Percentiles rank a stretch among this genome's conserved stretches.
phyloP scores from a whole-genome alignment of 2,888 invertebrate species.

The Tetranychus piercei region DNA sequence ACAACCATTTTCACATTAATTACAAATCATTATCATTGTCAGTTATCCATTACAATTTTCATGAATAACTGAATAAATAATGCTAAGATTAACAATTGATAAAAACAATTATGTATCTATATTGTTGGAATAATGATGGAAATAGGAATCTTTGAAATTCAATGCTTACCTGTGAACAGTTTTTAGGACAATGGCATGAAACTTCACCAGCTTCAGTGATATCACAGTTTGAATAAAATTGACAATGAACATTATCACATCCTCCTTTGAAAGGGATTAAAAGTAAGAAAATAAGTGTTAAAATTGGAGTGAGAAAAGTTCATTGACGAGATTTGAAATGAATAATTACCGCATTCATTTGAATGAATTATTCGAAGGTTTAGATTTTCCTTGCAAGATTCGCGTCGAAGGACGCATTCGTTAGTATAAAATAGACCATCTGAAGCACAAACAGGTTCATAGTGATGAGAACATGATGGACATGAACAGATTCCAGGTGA shows the following conservation, averaged over 20 bases:
- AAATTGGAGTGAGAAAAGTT: background rate
- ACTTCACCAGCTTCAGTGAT: conserved; percentile 38
- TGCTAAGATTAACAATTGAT: background rate
- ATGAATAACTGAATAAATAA: no score
- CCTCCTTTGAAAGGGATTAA: conserved; percentile 38
- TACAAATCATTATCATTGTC: no score
- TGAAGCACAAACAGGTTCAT: conserved; percentile 65
- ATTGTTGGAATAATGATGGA: no score
- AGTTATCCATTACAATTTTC: no score
- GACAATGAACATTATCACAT: conserved; percentile 54
- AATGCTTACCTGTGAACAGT: conserved; percentile 33
- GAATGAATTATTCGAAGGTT: conserved; percentile 51
- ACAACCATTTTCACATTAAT: no score
- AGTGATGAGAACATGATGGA: conserved; percentile 61
- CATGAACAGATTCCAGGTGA: conserved; percentile 58
- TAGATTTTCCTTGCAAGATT: conserved; percentile 56
- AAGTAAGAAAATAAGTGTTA: background rate
- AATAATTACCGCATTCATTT: conserved; percentile 55
- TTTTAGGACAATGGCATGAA: conserved; percentile 39
- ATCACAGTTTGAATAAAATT: conserved; percentile 55
- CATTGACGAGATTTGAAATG: background rate
- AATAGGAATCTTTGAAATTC: background rate
- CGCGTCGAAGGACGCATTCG: conserved; percentile 58
- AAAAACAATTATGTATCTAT: background rate
- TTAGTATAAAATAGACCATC: conserved; percentile 40